These are phyloP conservation scores for Lepidurus packardi DNA, from an alignment of 1,140 invertebrate genomes.

Conservation along the genomic window DNA sequence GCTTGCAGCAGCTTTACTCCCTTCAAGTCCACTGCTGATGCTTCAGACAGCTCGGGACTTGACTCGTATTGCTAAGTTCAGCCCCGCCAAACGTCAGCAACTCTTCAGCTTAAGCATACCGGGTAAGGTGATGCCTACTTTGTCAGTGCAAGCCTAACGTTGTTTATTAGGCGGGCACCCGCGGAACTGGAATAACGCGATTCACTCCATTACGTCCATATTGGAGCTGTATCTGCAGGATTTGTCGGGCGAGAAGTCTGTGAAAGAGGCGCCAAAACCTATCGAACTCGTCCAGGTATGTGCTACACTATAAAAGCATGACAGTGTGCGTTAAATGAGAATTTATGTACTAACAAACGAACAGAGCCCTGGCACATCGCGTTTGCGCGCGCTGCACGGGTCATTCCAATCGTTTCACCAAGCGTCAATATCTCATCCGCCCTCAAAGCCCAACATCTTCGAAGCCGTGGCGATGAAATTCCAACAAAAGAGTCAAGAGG, in stretches of 20 bases:
- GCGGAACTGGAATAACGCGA: constrained; percentile 3
- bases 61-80: constrained; percentile 1
- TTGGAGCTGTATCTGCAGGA: not conserved
- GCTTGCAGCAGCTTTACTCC: not conserved
- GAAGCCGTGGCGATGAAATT: not conserved
- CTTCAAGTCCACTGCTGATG: not conserved
- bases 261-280: constrained; percentile 7
- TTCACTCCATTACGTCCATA: not conserved
- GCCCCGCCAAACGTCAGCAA: not conserved
- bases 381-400: constrained; percentile 1
- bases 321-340: too few relatives aligned
- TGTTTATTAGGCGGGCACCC: not conserved
- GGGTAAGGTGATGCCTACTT: not conserved
- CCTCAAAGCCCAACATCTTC: not conserved
- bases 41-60: not conserved
- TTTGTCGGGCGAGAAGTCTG: not conserved
- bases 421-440: not conserved
- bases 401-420: not conserved
- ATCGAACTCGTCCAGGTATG: not conserved
- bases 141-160: not conserved
- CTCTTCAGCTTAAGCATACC: constrained; percentile 6
- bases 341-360: too few relatives aligned
- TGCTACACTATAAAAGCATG: too few relatives aligned
- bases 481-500: constrained; percentile 12
- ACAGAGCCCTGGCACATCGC: not conserved